These are phyloP conservation scores for Anticlea derivata DNA, from an alignment of 2,888 invertebrate species.

Conservation along the genomic window DNA sequence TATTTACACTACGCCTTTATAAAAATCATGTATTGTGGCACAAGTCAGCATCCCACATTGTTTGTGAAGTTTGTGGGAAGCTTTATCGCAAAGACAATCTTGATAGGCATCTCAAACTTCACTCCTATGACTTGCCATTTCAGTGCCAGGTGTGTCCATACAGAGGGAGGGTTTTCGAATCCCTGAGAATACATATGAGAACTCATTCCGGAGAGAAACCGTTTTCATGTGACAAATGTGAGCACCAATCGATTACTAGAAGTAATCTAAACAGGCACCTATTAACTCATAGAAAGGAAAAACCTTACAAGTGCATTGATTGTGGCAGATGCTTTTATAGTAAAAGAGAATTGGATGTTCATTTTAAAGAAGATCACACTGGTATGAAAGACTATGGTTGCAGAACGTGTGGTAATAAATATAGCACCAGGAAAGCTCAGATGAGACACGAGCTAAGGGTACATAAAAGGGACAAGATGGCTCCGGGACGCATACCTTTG, in stretches of 20 bases:
- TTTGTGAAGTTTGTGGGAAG: slow-evolving; percentile 65
- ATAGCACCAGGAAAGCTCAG: slow-evolving; percentile 58
- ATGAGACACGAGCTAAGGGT: slow-evolving; percentile 65
- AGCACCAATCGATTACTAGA: slow-evolving; percentile 55
- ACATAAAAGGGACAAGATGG: slow-evolving; percentile 64
- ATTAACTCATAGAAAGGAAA: slow-evolving; percentile 58
- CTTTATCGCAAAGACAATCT: slow-evolving; percentile 62
- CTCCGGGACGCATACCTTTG: slow-evolving; percentile 62
- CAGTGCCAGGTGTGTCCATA: slow-evolving; percentile 61
- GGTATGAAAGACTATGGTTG: slow-evolving; percentile 61
- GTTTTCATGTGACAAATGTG: slow-evolving; percentile 60
- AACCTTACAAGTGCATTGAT: slow-evolving; percentile 57
- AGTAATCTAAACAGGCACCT: slow-evolving; percentile 66
- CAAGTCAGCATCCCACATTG: slow-evolving; percentile 48
- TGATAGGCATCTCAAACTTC: slow-evolving; percentile 53
- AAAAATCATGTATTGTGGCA: slow-evolving; percentile 50
- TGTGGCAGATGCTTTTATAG: slow-evolving; percentile 59
- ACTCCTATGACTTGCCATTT: slow-evolving; percentile 56
- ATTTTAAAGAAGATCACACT: slow-evolving; percentile 59
- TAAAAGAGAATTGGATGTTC: slow-evolving; percentile 55
- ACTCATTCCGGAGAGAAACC: slow-evolving; percentile 62
- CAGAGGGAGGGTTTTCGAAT: slow-evolving; percentile 56
- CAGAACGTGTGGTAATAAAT: slow-evolving; percentile 58
- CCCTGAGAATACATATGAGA: slow-evolving; percentile 59
- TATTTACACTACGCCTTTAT: slow-evolving; percentile 48